Percentiles rank a stretch among this genome's conserved stretches.
phyloP scores from a whole-genome alignment of 2,113 vertebrate genomes.

The Pica pica region DNA sequence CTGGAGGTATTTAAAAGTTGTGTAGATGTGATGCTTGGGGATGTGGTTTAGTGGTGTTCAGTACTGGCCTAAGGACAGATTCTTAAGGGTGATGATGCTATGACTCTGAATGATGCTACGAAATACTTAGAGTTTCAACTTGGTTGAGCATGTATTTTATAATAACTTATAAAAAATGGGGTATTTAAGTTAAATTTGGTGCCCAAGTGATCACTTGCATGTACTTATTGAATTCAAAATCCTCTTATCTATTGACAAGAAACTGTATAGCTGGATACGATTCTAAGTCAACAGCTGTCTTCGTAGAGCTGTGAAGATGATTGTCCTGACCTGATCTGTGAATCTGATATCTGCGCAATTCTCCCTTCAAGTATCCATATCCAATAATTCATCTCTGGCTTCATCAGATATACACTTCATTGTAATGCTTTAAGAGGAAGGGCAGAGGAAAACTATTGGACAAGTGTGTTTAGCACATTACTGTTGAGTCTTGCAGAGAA shows the following conservation, averaged over 20 bases:
- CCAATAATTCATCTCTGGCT: not conserved
- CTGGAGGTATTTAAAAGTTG: not conserved
- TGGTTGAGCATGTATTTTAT: not conserved
- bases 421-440: not conserved
- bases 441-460: not conserved
- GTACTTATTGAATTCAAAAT: not conserved
- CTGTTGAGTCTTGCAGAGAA: not conserved
- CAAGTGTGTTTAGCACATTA: not conserved
- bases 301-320: not conserved
- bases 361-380: not conserved
- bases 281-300: not conserved
- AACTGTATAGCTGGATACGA: not conserved
- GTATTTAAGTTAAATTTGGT: not conserved
- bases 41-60: not conserved
- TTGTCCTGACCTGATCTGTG: not conserved
- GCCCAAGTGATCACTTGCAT: not conserved
- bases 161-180: not conserved
- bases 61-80: not conserved
- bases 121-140: not conserved
- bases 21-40: no score
- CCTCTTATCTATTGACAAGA: not conserved
- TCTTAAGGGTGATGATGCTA: not conserved
- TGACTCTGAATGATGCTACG: not conserved
- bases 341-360: not conserved
- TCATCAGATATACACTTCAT: not conserved